Base-by-base conservation (phyloP, 2,888 invertebrate species). In the Dioctria linearis region DNA sequence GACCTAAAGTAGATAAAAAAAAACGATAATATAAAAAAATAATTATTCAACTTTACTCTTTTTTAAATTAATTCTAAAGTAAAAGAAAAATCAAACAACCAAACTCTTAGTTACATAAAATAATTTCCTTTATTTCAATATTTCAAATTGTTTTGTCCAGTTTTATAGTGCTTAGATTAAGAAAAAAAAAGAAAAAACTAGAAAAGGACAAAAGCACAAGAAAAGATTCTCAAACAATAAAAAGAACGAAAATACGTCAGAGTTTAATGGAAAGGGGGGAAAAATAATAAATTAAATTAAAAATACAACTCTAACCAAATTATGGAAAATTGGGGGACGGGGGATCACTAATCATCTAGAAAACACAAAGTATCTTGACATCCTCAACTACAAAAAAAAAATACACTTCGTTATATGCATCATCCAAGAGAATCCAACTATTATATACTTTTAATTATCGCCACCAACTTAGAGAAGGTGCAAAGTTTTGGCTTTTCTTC, bases 351-450 rank as follows among this genome's bases (percentile, higher is more conserved):
- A 11, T n/a, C 54, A 54, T 37, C 37, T 69, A 69, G 37, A 69
- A 43, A n/a, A 51, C 25, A 25, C 25, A 25, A 25, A 25, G 25
- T 25, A 25, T 25, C 25, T 25, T 25, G 25, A 25, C 25, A 25
- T 25, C 25, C 25, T 25, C 25, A 54, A 69, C 82, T 84, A 63
- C 86, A 87, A 80, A 85, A 85, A 67, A 84, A 83, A 69, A 71
- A n/a, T 25, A 54, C 54, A 49, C 40, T 71, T 25, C 59, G 59
- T 13, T 59, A 51, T 51, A 51, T 51, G 8, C n/a, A 51, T n/a
- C 51, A 51, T 51, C n/a, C n/a, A 51, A 51, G n/a, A 51, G n/a
- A 51, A 51, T 51, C n/a, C 9, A 8, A 8, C n/a, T 51, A 51
- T 11, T 51, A n/a, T 8, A 8, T 8, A 51, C 9, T 51, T 8